Conservation (phyloP, 2,797 vertebrate genomes). For the Acomys russatus region DNA sequence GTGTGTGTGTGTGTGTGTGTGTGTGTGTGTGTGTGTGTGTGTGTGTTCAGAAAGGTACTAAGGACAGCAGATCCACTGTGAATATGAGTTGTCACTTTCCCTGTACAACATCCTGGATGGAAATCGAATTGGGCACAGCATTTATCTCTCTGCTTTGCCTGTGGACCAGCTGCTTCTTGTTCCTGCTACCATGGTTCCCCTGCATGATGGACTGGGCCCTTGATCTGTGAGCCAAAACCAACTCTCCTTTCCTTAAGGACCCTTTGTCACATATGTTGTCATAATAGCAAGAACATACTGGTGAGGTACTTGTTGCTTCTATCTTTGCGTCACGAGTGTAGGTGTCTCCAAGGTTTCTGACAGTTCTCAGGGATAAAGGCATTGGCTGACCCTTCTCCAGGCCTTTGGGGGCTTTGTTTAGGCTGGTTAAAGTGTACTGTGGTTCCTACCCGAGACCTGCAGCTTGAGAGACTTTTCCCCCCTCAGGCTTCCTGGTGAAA, state of each 20-base stretch:
- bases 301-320: neutral
- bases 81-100: neutral
- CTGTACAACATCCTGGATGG: neutral
- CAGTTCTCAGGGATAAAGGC: neutral
- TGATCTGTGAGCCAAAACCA: neutral
- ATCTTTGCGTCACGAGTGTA: accelerated
- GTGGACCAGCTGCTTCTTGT: neutral
- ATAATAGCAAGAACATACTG: accelerated
- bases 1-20: neutral
- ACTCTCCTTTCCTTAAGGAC: neutral
- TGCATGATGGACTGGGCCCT: neutral
- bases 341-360: neutral
- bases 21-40: neutral
- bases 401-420: neutral
- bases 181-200: neutral
- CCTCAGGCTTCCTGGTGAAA: neutral
- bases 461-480: neutral
- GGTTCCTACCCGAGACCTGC: accelerated
- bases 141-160: neutral
- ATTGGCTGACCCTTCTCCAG: neutral
- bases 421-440: neutral
- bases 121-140: neutral
- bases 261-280: neutral
- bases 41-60: neutral
- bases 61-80: neutral